phyloP scores from a whole-genome alignment of 2,113 vertebrate species.

The Apodemus sylvaticus region DNA sequence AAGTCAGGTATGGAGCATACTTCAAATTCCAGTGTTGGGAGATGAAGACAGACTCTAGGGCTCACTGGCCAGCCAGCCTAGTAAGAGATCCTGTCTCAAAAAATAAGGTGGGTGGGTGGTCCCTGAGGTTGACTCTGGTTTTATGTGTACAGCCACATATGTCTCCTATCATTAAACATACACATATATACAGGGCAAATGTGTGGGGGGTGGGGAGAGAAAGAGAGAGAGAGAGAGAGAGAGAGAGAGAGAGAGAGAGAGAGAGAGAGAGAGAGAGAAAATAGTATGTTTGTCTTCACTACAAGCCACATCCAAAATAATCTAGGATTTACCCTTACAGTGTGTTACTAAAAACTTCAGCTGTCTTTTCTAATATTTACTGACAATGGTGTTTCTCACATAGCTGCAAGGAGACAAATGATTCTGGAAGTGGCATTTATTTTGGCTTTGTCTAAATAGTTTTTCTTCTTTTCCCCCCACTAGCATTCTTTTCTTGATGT shows the following conservation, averaged over 20 bases:
- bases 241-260: no score
- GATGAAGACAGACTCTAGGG: background rate
- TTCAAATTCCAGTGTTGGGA: background rate
- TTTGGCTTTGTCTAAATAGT: slow-evolving; percentile 29
- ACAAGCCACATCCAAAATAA: no score
- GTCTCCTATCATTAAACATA: no score
- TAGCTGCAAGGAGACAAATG: background rate
- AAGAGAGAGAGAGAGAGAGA: no score
- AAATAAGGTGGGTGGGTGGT: background rate
- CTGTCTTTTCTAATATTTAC: background rate
- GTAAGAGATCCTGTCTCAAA: background rate
- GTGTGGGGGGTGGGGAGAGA: no score
- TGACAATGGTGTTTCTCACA: background rate
- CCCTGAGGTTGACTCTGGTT: background rate
- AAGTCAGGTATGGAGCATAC: background rate
- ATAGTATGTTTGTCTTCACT: background rate
- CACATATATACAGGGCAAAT: no score
- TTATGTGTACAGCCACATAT: background rate
- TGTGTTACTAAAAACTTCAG: background rate
- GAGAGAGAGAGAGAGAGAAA: no score
- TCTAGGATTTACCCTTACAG: background rate
- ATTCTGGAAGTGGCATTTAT: background rate
- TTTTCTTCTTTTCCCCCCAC: background rate
- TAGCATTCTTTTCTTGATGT: slow-evolving; percentile 50
- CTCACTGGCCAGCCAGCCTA: background rate